phyloP scores from a whole-genome alignment of 2,797 vertebrate species.

The Iguana delicatissima region DNA sequence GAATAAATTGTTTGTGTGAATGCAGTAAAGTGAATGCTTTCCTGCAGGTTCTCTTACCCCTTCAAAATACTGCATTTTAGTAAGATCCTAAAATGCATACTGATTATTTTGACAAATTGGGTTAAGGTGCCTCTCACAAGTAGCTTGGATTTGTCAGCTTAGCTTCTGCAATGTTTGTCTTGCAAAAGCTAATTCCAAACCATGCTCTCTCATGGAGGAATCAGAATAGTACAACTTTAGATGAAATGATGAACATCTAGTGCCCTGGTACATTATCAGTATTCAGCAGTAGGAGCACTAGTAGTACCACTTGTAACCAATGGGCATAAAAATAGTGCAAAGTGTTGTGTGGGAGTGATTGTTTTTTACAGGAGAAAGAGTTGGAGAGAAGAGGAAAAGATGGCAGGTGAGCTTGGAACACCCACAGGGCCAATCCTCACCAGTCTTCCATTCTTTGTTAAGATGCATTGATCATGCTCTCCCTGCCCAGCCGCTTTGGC shows the following conservation, averaged over 20 bases:
- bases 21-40: background rate
- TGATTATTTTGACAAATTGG: background rate
- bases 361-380: background rate
- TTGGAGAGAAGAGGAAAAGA: background rate
- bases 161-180: background rate
- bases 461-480: background rate
- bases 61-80: background rate
- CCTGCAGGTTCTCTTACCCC: background rate
- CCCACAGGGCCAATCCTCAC: background rate
- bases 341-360: background rate
- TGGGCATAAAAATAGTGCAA: background rate
- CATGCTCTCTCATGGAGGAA: background rate
- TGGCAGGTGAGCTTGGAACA: background rate
- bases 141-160: background rate
- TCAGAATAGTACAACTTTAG: background rate
- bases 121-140: background rate
- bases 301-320: background rate
- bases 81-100: background rate
- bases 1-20: background rate
- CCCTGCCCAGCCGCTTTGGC: background rate
- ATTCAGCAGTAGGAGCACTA: background rate
- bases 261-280: too few species aligned
- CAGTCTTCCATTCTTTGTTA: background rate
- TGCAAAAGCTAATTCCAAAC: background rate
- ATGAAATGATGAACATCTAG: background rate